Conservation (phyloP, 2,113 vertebrate species). For the Panurus biarmicus region DNA sequence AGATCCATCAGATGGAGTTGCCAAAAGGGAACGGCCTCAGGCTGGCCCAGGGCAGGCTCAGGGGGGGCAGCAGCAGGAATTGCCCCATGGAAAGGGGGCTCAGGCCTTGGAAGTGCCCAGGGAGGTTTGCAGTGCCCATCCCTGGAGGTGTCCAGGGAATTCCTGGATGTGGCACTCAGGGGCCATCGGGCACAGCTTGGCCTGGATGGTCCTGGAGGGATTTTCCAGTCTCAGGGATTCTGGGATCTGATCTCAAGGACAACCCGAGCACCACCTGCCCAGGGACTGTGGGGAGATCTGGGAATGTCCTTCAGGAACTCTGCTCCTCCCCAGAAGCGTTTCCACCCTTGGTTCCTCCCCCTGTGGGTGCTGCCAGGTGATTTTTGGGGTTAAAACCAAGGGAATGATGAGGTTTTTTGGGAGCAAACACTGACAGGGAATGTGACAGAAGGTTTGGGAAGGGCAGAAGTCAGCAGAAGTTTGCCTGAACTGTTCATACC, state of each 20-base stretch:
- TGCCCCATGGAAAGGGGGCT: accelerated
- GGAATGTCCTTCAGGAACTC: neutral
- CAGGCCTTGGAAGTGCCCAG: neutral
- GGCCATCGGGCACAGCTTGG: accelerated
- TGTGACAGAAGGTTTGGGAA: neutral
- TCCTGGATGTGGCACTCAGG: neutral
- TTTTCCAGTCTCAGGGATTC: neutral
- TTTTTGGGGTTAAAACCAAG: neutral
- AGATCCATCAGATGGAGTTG: neutral
- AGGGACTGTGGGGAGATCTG: neutral
- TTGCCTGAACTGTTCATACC: accelerated
- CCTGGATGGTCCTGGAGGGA: accelerated
- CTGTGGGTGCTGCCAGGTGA: neutral
- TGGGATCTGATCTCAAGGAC: neutral
- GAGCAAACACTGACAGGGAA: neutral
- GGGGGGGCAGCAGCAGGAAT: neutral
- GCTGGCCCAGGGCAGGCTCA: neutral
- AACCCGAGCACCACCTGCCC: neutral
- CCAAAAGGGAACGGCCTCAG: accelerated
- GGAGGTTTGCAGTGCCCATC: neutral
- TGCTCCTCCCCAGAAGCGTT: neutral
- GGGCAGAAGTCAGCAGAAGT: neutral
- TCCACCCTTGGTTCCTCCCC: neutral
- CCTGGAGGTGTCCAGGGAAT: neutral
- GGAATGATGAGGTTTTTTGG: neutral